Percentiles rank a stretch among this genome's conserved stretches.
phyloP scores from a whole-genome alignment of 1,140 invertebrate genomes.

The Mercenaria mercenaria region DNA sequence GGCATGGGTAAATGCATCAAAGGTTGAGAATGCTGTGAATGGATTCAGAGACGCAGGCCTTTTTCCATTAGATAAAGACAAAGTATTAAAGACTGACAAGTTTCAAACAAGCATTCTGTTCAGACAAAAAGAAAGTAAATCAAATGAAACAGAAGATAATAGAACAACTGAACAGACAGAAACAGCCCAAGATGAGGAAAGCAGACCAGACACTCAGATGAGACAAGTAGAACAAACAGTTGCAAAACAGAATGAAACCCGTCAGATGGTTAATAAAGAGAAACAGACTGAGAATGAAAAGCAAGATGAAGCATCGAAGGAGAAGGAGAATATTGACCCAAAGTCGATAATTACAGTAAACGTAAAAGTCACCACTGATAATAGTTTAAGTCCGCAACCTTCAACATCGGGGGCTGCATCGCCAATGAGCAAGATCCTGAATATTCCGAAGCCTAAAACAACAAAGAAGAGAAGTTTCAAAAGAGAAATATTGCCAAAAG shows the following conservation, averaged over 20 bases:
- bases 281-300: not conserved
- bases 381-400: not conserved
- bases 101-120: constrained; percentile 25
- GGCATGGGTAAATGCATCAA: constrained; percentile 23
- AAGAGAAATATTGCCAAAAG: constrained; percentile 22
- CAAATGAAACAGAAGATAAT: not conserved
- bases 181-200: not conserved
- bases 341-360: not conserved
- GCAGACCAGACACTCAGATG: not conserved
- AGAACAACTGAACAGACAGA: not conserved
- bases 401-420: not conserved
- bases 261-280: not conserved
- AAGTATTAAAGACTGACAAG: not conserved
- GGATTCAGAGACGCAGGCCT: constrained; percentile 5
- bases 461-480: not conserved
- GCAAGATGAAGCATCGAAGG: too few species aligned
- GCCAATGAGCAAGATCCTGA: not conserved
- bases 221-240: not conserved
- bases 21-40: constrained; percentile 21
- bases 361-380: not conserved
- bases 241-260: not conserved
- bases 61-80: not conserved
- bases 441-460: not conserved
- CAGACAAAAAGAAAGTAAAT: not conserved
- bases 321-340: too few species aligned